Base-by-base conservation (phyloP, 2,797 vertebrate genomes). In the Selene dorsalis region DNA sequence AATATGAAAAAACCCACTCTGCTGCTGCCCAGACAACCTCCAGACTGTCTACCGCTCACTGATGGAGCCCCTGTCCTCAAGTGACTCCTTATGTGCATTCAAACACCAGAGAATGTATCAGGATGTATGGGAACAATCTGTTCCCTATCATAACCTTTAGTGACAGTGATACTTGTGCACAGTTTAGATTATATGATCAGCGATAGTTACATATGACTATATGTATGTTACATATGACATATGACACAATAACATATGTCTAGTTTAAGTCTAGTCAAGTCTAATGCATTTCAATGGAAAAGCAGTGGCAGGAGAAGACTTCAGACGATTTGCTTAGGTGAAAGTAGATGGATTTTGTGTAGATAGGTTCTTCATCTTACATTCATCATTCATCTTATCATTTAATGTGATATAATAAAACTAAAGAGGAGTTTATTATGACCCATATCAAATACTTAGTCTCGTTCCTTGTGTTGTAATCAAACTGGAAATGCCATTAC, bases 1-100 rank as follows among this genome's bases (percentile, higher is more conserved):
- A 14, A 48, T 26, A 63, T 12, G 48, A 14, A 56, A 60, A 60
- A 64, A 61, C 62, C 3, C 3, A 50, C 2, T 2, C 41, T 30
- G 41, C 47, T 48, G 62, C 53, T 78, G 74, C 30, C 64, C 82
- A 89, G 82, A 88, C 84, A 53, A 8, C 16, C 26, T 30, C 75
- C 79, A 83, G 79, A 80, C 75, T 56, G 61, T 4, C 43, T 24
- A 17, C 61, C 32, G 24, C 20, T 22, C 60, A 30, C 5, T 18
- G 52, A 83, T 66, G 57, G 62, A 79, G 39, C 48, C 35, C 41
- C 58, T 67, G 70, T 64, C 72, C 77, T 65, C 35, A 61, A 26
- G 55, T 69, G 55, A 30, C 75, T 35, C 43, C 2, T 24, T 20
- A 1, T 62, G 50, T 41, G 8, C 39, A 59, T 38, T 45, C 61